phyloP scores from a whole-genome alignment of 2,888 invertebrate species.

The Helobdella robusta region DNA sequence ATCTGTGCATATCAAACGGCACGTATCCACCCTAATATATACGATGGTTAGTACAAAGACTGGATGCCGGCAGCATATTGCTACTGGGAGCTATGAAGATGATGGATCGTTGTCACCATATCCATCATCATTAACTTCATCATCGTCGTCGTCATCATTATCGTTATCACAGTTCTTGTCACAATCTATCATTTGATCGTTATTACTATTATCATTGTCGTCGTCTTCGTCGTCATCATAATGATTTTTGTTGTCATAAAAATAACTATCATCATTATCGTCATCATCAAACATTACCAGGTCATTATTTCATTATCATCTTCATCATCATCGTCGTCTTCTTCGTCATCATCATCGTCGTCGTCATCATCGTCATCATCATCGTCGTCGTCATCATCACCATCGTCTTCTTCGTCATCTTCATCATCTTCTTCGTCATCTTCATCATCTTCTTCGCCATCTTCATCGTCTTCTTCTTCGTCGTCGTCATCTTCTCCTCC shows the following conservation, averaged over 20 bases:
- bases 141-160: no score
- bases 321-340: conserved; percentile 22
- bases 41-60: no score
- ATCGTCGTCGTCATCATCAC: conserved; percentile 30
- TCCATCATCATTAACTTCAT: no score
- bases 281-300: no score
- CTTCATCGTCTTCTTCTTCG: conserved; percentile 30
- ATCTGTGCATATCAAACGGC: no score
- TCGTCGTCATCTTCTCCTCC: conserved; percentile 26
- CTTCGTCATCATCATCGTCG: conserved; percentile 26
- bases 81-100: no score
- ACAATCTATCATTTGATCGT: no score
- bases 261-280: conserved; percentile 9
- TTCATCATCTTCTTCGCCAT: conserved; percentile 31
- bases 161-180: no score
- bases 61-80: no score
- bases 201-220: background rate
- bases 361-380: conserved; percentile 26
- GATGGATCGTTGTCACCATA: no score
- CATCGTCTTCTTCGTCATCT: conserved; percentile 30
- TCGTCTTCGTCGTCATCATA: background rate
- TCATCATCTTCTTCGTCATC: conserved; percentile 32
- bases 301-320: background rate
- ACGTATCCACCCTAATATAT: no score
- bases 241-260: background rate